Base-by-base conservation (phyloP, 2,113 vertebrate species). In the Condylura cristata region DNA sequence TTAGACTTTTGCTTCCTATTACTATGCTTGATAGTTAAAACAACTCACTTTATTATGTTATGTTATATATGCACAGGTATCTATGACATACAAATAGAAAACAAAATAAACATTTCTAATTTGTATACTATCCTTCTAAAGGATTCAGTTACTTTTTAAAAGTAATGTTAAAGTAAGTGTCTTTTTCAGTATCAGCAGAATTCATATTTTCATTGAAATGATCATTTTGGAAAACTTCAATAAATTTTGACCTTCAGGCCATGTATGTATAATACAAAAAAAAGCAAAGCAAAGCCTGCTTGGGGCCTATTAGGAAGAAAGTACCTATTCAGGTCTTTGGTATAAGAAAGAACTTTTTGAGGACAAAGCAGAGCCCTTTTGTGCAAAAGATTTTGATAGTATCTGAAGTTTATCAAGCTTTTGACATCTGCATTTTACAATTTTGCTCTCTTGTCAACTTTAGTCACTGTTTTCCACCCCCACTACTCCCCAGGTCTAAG, bases 61-160 rank as follows among this genome's bases (percentile, higher is more conserved):
- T 46, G 12, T 7, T 18, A 93, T 18, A 75, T 11, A 41, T 39
- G 44, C 14, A 66, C 11, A 92, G 60, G 28, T 68, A 81, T 65
- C 10, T 78, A 37, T 65, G 16, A 34, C n/a, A 90, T 5, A 51
- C 7, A 81, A 72, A 72, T 14, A 74, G 71, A 81, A 90, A 74
- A 82, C 32, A 53, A 68, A 61, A 48, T 6, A 68, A 79, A 95
- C 74, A 66, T 83, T 90, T 86, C 72, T 58, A 75, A 80, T 93
- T 87, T 71, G 30, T 22, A 48, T 70, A 60, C 8, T 28, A 3
- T 28, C 34, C 26, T 70, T 87, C 22, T 88, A 79, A 65, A 18
- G 28, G 13, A 66, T 32, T 93, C 41, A 82, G 68, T 10, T 60
- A 41, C 7, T 78, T 65, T 53, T 46, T 41, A 86, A 92, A 24